phyloP scores from a whole-genome alignment of 2,888 invertebrate genomes.

The Polyommatus icarus region DNA sequence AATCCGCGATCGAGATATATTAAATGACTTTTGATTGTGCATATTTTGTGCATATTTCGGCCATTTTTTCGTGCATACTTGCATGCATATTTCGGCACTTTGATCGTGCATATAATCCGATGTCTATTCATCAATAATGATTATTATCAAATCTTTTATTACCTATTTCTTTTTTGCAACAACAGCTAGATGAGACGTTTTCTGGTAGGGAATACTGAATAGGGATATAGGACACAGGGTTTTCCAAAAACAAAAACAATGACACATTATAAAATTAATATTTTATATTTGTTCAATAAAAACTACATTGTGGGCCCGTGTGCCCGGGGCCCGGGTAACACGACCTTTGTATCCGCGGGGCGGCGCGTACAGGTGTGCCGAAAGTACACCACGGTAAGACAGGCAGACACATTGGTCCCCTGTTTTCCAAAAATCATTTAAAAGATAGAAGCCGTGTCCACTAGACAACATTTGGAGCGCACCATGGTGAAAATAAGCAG shows the following conservation, averaged over 20 bases:
- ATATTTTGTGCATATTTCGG: too few species aligned
- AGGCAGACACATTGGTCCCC: not conserved
- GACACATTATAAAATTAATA: conserved; percentile 80
- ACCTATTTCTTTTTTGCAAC: not conserved
- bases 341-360: conserved; percentile 72
- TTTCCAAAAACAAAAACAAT: conserved; percentile 54
- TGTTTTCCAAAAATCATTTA: not conserved
- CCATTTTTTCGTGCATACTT: too few species aligned
- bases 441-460: not conserved
- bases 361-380: conserved; percentile 15
- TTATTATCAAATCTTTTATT: not conserved
- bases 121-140: not conserved
- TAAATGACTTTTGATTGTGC: too few species aligned
- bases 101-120: too few species aligned
- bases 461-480: not conserved
- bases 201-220: not conserved
- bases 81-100: too few species aligned
- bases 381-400: not conserved
- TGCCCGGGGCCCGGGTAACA: conserved; percentile 80
- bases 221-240: conserved; percentile 38
- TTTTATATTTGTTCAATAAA: conserved; percentile 81
- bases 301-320: conserved; percentile 80
- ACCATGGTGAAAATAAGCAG: not conserved
- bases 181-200: not conserved
- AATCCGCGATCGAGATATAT: too few species aligned